Base-by-base conservation (phyloP, 2,888 invertebrate genomes). In the Dolomedes plantarius region DNA sequence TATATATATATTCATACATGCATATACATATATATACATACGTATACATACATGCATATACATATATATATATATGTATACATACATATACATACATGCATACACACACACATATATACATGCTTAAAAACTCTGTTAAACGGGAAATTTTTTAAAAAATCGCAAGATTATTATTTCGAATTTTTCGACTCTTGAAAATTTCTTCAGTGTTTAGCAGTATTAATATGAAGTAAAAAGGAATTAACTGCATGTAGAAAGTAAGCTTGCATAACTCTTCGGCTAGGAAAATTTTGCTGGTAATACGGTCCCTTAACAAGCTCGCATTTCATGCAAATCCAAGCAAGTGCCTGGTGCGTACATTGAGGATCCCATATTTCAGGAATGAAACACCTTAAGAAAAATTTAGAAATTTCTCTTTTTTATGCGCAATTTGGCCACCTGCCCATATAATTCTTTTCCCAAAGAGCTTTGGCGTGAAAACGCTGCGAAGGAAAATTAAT, bases 391-490 rank as follows among this genome's bases (percentile, higher is more conserved):
- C 23, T 56, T 23, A 23, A 56, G 23, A 23, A 46, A 46, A 56
- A 56, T 56, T 19, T 23, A 3, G 3, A 2, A 23, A 56, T 2
- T 23, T 23, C 36, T 9, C 5, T 46, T 46, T 46, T 56, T 56
- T 23, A 19, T 23, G 23, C 5, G 19, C 19, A 56, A 23, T 56
- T 56, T 56, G 56, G 56, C 56, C 56, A 56, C 56, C 56, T 56
- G 56, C 56, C 56, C 56, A 23, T 11, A 23, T 11, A 56, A 56
- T 56, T 23, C 56, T 56, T 56, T 56, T 56, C 56, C 23, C 56
- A 56, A 16, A 19, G 56, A 56, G 56, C 56, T 56, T 5, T 23
- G 16, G 56, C 56, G 23, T 19, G 7, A 56, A 56, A 56, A 56
- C 16, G 7, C 23, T 23, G 16, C n/a, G 23, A 46, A 56, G 56